Evolutionary conservation across 2,797 vertebrate species (phyloP).

Genomic region (Streptopelia turtur): DNA sequence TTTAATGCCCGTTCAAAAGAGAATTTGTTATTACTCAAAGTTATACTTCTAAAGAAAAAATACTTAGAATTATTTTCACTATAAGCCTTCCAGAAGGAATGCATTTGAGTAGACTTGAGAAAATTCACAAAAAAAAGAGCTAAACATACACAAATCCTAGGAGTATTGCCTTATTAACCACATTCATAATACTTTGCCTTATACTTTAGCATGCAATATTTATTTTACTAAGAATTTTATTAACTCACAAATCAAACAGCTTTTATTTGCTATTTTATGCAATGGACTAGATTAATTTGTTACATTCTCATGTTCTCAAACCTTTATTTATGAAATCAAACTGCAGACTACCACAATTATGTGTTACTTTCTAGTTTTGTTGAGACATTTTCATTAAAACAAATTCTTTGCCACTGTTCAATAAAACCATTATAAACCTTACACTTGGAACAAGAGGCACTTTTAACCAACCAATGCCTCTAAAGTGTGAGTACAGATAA

Average conservation of each 20-base stretch:
- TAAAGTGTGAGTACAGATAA: neutral
- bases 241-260: neutral
- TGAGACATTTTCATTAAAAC: neutral
- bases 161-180: fast-evolving
- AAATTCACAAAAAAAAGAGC: neutral
- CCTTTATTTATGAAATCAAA: neutral
- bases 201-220: fast-evolving
- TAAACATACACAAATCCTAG: neutral
- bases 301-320: neutral
- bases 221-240: neutral
- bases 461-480: neutral
- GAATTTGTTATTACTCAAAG: neutral
- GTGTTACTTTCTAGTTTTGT: neutral
- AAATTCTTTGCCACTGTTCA: neutral
- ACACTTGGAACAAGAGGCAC: neutral
- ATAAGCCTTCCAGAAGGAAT: neutral
- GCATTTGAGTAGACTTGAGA: neutral
- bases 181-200: neutral
- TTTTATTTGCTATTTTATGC: neutral
- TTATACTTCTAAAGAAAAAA: neutral
- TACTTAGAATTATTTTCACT: neutral
- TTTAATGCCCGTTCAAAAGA: neutral
- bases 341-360: neutral
- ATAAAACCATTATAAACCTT: neutral
- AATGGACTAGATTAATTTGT: neutral